Conservation (phyloP, 2,888 invertebrate genomes). For the Drosophila histrio region DNA sequence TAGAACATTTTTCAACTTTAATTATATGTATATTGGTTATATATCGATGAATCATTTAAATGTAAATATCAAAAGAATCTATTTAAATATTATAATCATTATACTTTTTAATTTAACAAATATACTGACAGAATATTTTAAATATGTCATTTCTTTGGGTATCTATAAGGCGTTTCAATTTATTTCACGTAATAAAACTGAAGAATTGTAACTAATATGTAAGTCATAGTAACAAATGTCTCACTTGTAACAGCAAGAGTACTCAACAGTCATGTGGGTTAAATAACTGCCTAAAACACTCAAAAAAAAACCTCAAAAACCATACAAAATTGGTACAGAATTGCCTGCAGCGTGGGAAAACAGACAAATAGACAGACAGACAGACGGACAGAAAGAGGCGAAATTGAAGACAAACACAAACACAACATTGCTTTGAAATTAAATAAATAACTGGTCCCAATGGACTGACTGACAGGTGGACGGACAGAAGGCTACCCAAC, state of each 20-base stretch:
- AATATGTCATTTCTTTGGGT: too few relatives aligned
- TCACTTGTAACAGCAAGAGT: background rate
- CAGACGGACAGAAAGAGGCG: background rate
- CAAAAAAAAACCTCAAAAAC: conserved; percentile 1
- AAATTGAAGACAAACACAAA: conserved; percentile 53
- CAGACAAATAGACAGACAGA: conserved; percentile 19
- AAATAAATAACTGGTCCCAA: conserved; percentile 58
- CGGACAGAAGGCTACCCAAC: conserved; percentile 2
- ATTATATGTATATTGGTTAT: too few relatives aligned
- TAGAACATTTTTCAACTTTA: too few relatives aligned
- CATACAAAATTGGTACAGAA: conserved; percentile 33
- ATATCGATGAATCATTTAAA: too few relatives aligned
- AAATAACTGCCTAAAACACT: conserved; percentile 28
- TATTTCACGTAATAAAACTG: too few relatives aligned
- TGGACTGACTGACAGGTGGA: background rate
- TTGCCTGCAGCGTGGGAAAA: conserved; percentile 47
- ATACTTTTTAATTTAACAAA: too few relatives aligned
- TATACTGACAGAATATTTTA: too few relatives aligned
- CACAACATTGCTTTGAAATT: conserved; percentile 65
- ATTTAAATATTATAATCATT: too few relatives aligned
- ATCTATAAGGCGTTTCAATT: too few relatives aligned
- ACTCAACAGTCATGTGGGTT: conserved; percentile 30
- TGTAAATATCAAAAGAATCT: too few relatives aligned
- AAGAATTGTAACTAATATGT: background rate
- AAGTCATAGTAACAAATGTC: background rate